A percentile compares a stretch with the other conserved stretches of the same genome.
Conservation (phyloP, 2,888 invertebrate genomes). For the Perizoma flavofasciatum region DNA sequence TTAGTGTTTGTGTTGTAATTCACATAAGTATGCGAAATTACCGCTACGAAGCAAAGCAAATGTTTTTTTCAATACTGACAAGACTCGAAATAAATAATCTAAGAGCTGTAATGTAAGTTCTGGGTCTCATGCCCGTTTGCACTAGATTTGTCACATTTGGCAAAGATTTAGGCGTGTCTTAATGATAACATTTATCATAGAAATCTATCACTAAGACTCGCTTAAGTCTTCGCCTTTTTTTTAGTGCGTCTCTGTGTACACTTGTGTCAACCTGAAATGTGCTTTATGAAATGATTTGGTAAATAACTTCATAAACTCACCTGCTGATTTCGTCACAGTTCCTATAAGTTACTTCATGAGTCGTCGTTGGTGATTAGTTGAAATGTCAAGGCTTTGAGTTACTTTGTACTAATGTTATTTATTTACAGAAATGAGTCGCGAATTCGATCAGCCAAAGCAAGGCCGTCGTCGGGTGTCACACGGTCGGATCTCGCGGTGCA, state of each 20-base stretch:
- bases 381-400: conserved; percentile 2
- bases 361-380: conserved; percentile 15
- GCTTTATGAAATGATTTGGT: too few relatives aligned
- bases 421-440: conserved; percentile 48
- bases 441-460: conserved; percentile 67
- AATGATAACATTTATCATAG: too few relatives aligned
- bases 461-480: conserved; percentile 71
- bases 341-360: conserved; percentile 31
- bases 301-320: conserved; percentile 39
- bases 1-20: neutral
- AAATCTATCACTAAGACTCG: too few relatives aligned
- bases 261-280: too few relatives aligned
- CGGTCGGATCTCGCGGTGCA: conserved; percentile 76
- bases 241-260: too few relatives aligned
- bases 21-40: conserved; percentile 9
- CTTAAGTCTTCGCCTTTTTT: too few relatives aligned
- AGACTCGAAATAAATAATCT: too few relatives aligned
- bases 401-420: neutral
- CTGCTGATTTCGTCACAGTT: conserved; percentile 38
- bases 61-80: too few relatives aligned
- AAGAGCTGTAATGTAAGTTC: too few relatives aligned
- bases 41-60: neutral
- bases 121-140: too few relatives aligned
- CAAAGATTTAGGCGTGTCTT: too few relatives aligned
- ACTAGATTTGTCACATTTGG: too few relatives aligned